Base-by-base conservation (phyloP, 2,797 vertebrate species). In the Spatula versicolor region DNA sequence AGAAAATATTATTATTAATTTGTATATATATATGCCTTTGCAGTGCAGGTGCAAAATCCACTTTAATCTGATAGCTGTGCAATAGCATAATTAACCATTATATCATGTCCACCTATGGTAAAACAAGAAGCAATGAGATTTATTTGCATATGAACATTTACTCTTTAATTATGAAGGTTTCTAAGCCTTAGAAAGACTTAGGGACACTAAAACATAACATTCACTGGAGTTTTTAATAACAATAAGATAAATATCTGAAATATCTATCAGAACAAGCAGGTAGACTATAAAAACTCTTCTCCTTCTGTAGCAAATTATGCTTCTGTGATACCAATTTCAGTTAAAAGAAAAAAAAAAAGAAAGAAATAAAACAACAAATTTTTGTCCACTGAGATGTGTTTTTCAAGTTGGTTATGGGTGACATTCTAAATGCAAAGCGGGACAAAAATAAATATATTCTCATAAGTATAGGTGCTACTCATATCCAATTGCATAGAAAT, bases 381-480 rank as follows among this genome's bases (percentile, higher is more conserved):
- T 89, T 84, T 75, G 86, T 72, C 37, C 39, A 63, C 22, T 68
- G 59, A 50, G 83, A 13, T 68, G 33, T 64, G 90, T 33, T 87
- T 74, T 89, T 81, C 50, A 45, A 59, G 41, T 79, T 67, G 86
- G 55, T 67, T 79, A n/a, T 48, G 28, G 82, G 17, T 78, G 37
- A 64, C 84, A 80, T 94, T 50, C 63, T 86, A 91, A 55, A 88
- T 85, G 43, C 13, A 50, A 33, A 69, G 54, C 9, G 15, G 20
- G 35, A 30, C 26, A 54, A 71, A 45, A 54, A 17, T 20, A n/a
- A 74, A 41, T 35, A 72, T 48, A 63, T n/a, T 85, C 87, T 64
- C 60, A 85, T 62, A 94, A 88, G 88, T 92, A 87, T 75, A 85
- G 84, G 63, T 90, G 54, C 52, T 45, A 55, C 11, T 45, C 26